Percentiles rank a stretch among this genome's conserved stretches.
Evolutionary conservation across 2,113 vertebrate genomes (phyloP).

Genomic region (Phrynosoma blainvillii): DNA sequence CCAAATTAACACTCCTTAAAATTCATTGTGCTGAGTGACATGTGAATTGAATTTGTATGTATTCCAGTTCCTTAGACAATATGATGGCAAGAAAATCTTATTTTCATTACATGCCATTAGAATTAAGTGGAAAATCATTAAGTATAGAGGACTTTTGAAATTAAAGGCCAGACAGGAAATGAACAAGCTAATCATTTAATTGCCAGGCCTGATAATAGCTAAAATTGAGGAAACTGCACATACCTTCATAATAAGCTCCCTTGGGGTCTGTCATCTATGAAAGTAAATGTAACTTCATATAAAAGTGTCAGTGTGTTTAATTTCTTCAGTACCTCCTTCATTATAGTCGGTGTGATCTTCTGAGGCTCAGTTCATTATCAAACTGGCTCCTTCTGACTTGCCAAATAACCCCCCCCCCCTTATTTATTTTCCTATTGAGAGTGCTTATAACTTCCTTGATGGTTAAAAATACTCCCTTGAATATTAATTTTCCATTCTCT

Average conservation of each 20-base stretch:
- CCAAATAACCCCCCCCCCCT: not conserved
- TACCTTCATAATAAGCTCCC: slow-evolving; percentile 28
- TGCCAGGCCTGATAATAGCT: slow-evolving; percentile 28
- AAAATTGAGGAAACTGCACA: slow-evolving; percentile 15
- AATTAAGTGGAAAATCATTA: slow-evolving; percentile 48
- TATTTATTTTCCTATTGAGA: not conserved
- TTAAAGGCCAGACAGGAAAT: slow-evolving; percentile 23
- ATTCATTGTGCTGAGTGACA: slow-evolving; percentile 28
- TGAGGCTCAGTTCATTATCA: slow-evolving; percentile 9
- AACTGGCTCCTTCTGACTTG: slow-evolving; percentile 17
- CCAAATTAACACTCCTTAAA: slow-evolving; percentile 16
- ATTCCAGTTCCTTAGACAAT: slow-evolving; percentile 28
- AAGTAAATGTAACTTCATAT: slow-evolving; percentile 18
- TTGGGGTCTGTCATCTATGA: slow-evolving; percentile 26
- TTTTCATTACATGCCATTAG: slow-evolving; percentile 23
- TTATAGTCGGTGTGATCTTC: slow-evolving; percentile 19
- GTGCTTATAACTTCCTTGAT: slow-evolving; percentile 16
- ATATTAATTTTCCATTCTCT: slow-evolving; percentile 31
- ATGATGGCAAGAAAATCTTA: slow-evolving; percentile 1
- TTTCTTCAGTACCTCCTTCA: slow-evolving; percentile 35
- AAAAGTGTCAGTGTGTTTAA: not conserved
- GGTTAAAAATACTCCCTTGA: not conserved
- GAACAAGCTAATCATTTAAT: slow-evolving; percentile 30
- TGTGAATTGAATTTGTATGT: slow-evolving; percentile 10
- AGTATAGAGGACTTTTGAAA: not conserved